Conservation (phyloP, 2,888 invertebrate genomes). For the Melanargia galathea region DNA sequence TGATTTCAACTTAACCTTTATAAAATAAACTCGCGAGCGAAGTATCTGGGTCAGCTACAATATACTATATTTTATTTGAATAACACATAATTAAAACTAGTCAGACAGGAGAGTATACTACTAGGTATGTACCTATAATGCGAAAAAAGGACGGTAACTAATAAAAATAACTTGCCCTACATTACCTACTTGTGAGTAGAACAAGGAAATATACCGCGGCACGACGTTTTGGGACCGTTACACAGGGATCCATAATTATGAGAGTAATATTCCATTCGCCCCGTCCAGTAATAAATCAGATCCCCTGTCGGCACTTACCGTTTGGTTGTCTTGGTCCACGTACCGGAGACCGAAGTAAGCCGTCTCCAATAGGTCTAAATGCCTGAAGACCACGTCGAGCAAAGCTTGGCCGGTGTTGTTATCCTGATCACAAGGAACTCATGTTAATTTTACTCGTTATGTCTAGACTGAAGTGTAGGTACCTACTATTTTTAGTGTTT, state of each 20-base stretch:
- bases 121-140: too few species aligned
- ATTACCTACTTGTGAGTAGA: neutral
- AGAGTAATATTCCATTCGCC: slow-evolving; percentile 15
- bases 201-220: slow-evolving; percentile 12
- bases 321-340: slow-evolving; percentile 95
- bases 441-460: slow-evolving; percentile 25
- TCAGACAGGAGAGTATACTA: too few species aligned
- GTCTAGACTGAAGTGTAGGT: slow-evolving; percentile 22
- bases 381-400: slow-evolving; percentile 94
- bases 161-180: slow-evolving; percentile 4
- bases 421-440: slow-evolving; percentile 83
- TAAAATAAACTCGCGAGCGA: too few species aligned
- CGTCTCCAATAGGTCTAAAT: slow-evolving; percentile 96
- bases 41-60: too few species aligned
- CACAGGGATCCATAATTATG: slow-evolving; percentile 10
- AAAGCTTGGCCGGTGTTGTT: slow-evolving; percentile 94
- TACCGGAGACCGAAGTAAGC: slow-evolving; percentile 98
- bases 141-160: neutral
- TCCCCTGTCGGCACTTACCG: slow-evolving; percentile 83
- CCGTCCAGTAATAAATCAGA: slow-evolving; percentile 17
- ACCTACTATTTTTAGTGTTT: neutral
- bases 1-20: too few species aligned
- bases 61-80: too few species aligned
- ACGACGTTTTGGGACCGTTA: neutral
- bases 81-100: too few species aligned